phyloP scores from a whole-genome alignment of 2,113 vertebrate species.

The Sinocyclocheilus rhinocerous region DNA sequence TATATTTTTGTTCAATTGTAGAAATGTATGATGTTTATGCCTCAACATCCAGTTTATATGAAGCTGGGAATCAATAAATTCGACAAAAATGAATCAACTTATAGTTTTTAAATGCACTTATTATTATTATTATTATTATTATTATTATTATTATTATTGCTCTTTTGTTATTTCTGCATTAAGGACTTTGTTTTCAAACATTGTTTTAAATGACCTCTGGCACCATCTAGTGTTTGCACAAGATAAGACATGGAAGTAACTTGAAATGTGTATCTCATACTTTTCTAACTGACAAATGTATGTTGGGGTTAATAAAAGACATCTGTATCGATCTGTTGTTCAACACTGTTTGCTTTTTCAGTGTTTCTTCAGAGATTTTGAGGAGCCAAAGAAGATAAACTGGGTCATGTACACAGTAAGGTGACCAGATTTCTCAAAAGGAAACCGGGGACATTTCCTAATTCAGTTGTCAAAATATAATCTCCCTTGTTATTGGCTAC shows the following conservation, averaged over 20 bases:
- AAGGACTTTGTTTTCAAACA: slow-evolving; percentile 57
- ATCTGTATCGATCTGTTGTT: slow-evolving; percentile 26
- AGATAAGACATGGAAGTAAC: slow-evolving; percentile 68
- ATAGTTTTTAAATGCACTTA: slow-evolving; percentile 64
- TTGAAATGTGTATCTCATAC: slow-evolving; percentile 70
- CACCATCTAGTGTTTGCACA: slow-evolving; percentile 73
- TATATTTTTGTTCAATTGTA: slow-evolving; percentile 99
- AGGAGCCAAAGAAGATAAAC: background rate
- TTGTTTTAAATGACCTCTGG: slow-evolving; percentile 59
- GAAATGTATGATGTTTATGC: slow-evolving; percentile 99
- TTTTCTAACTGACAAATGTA: slow-evolving; percentile 69
- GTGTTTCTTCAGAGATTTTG: background rate
- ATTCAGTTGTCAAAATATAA: too few species aligned
- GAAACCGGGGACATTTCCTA: too few species aligned
- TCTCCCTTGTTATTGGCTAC: too few species aligned
- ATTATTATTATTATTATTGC: background rate
- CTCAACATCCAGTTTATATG: slow-evolving; percentile 98
- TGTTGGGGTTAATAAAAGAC: slow-evolving; percentile 72
- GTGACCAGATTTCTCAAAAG: too few species aligned
- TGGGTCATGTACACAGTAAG: background rate
- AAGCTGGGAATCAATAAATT: slow-evolving; percentile 99
- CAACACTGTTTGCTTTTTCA: background rate
- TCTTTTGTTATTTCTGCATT: slow-evolving; percentile 34
- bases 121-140: slow-evolving; percentile 56
- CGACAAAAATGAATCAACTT: slow-evolving; percentile 71